Percentiles rank a stretch among this genome's conserved stretches.
These are phyloP conservation scores for Ichneumon xanthorius DNA, from an alignment of 2,888 invertebrate species.

Conservation along the genomic window DNA sequence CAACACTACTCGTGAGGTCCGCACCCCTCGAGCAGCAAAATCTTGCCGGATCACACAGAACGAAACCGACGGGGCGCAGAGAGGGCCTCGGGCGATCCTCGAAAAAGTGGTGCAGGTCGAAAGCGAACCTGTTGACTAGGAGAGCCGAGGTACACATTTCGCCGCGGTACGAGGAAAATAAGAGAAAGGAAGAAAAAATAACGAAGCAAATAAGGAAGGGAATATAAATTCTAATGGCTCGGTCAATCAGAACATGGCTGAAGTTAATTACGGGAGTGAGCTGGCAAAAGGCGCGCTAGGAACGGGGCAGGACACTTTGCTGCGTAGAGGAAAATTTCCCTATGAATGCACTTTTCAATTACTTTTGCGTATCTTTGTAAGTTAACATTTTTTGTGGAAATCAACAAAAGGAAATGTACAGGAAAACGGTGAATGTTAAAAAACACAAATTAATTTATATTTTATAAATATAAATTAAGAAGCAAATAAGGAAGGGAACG, in stretches of 20 bases:
- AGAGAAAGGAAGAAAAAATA: background rate
- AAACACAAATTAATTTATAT: too few species aligned
- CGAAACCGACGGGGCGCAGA: background rate
- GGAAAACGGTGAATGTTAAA: too few species aligned
- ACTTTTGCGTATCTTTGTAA: too few species aligned
- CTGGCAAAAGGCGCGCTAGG: too few species aligned
- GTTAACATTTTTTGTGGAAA: too few species aligned
- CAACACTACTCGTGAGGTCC: conserved; percentile 26
- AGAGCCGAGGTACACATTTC: background rate
- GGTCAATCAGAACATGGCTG: too few species aligned
- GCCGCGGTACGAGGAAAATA: background rate
- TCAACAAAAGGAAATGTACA: too few species aligned
- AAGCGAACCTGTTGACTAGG: conserved; percentile 63
- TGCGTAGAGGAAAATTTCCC: background rate
- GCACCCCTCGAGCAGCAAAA: conserved; percentile 19
- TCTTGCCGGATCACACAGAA: conserved; percentile 11
- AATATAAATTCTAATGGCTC: background rate
- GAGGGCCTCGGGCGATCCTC: conserved; percentile 42
- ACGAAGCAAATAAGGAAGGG: conserved; percentile 11
- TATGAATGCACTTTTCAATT: too few species aligned
- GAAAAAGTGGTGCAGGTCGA: conserved; percentile 48
- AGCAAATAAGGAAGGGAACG: conserved; percentile 3
- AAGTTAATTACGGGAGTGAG: too few species aligned
- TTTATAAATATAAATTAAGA: background rate
- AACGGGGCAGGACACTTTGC: too few species aligned